These are phyloP conservation scores for Pseudachorutes palmiensis DNA, from an alignment of 1,140 invertebrate genomes.

Conservation along the genomic window DNA sequence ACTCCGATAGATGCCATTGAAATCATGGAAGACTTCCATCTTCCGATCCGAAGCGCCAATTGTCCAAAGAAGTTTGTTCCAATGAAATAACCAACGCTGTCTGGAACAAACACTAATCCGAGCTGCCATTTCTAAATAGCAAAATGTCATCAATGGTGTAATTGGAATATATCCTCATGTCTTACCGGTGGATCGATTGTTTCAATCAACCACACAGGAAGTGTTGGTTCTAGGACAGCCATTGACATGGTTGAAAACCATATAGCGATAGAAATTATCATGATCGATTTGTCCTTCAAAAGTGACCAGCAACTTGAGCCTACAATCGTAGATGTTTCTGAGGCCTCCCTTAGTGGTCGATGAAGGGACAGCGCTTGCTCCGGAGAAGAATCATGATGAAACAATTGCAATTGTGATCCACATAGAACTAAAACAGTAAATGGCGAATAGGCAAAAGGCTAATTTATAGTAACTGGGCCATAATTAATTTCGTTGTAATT, in stretches of 20 bases:
- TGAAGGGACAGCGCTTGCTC: not conserved
- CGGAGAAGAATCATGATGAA: not conserved
- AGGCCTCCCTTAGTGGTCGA: not conserved
- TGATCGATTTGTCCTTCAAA: conserved; percentile 29
- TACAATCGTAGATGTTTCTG: not conserved
- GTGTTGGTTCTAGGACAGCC: conserved; percentile 68
- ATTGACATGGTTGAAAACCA: conserved; percentile 66
- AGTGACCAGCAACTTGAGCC: conserved; percentile 16
- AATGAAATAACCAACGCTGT: conserved; percentile 70
- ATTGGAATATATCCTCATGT: too few species aligned
- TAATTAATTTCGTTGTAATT: not conserved
- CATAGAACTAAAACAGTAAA: not conserved
- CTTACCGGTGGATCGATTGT: conserved; percentile 62
- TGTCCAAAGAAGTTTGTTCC: conserved; percentile 69
- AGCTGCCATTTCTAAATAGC: conserved; percentile 58
- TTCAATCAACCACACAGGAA: conserved; percentile 71
- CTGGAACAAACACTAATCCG: conserved; percentile 71
- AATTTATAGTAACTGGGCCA: not conserved
- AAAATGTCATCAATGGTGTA: too few species aligned
- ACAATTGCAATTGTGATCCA: not conserved
- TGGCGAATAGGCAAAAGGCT: not conserved
- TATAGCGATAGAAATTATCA: conserved; percentile 40
- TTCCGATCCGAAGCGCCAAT: conserved; percentile 53
- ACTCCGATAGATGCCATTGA: conserved; percentile 56
- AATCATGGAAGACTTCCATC: conserved; percentile 54